Evolutionary conservation across 2,797 vertebrate genomes (phyloP), one percentile per base, ranked within the genome.

Genomic region (Oreochromis mossambicus): DNA sequence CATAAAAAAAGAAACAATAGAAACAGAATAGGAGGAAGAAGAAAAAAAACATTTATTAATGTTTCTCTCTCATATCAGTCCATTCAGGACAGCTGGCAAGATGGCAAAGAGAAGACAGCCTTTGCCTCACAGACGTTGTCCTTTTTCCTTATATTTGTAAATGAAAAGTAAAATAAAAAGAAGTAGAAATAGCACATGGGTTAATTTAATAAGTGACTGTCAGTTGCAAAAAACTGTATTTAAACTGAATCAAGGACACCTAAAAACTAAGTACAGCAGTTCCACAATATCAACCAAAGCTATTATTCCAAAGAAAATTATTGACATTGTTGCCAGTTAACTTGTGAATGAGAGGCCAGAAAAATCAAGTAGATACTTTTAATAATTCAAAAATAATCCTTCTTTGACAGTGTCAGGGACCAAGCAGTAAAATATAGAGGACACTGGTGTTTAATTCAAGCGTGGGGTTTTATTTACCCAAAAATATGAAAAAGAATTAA

Each of bases 21-120:
- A 73, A 29, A 17, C 2, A 0, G 0, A 26, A 46, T 6, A 70
- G 5, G 14, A 70, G 11, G 24, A 46, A 10, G 21, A 26, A 43
- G 56, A 26, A 68, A 36, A 50, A 26, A 26, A 10, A 0, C 12
- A 68, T 58, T 32, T 58, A 17, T 26, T 46, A 11, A 46, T 73
- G 38, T 43, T 70, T 48, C 24, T 48, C 24, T 48, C 21, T 41
- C 12, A 38, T 68, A 15, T 68, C n/a, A 26, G 38, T 26, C 24
- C 41, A 73, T 46, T 48, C 43, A 48, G 15, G 15, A 5, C 24
- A 73, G 24, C 41, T 73, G 3, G 24, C 1, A 10, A 48, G 6
- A 73, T 29, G 9, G 68, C 15, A 73, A 48, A 48, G 24, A 48
- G 10, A 48, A 24, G 15, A 19, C 1, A 12, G 68, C 15, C 24